A percentile compares a stretch with the other conserved stretches of the same genome.
These are phyloP conservation scores for Chloroceryle amazona DNA, from an alignment of 2,797 vertebrate genomes.

Conservation along the genomic window DNA sequence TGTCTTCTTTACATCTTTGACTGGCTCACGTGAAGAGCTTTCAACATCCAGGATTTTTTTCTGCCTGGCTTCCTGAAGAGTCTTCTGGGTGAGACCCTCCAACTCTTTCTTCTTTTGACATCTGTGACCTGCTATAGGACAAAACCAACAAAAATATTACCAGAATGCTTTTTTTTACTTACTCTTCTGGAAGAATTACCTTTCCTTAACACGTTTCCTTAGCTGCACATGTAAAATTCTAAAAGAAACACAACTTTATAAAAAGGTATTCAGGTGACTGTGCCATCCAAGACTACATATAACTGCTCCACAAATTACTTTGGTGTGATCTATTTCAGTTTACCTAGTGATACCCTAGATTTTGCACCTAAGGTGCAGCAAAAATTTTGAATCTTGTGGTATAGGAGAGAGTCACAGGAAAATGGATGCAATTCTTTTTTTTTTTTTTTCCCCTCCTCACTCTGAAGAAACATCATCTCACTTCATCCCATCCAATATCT, in stretches of 20 bases:
- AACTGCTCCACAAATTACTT: neutral
- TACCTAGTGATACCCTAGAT: neutral
- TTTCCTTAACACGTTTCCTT: neutral
- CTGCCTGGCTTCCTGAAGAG: slow-evolving; percentile 70
- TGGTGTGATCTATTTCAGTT: neutral
- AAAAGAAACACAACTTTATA: neutral
- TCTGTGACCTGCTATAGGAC: slow-evolving; percentile 31
- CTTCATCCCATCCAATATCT: neutral
- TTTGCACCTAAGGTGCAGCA: neutral
- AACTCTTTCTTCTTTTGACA: slow-evolving; percentile 28
- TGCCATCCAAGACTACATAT: neutral
- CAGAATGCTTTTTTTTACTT: neutral
- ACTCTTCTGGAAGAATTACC: neutral
- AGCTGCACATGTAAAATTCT: neutral
- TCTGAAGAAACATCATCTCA: neutral
- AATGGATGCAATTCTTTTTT: neutral
- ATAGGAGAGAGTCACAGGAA: neutral
- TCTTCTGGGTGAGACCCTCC: slow-evolving; percentile 71
- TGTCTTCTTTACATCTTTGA: slow-evolving; percentile 52
- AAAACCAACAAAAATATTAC: neutral
- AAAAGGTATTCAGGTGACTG: neutral
- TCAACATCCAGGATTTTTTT: slow-evolving; percentile 18
- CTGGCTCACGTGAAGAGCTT: neutral
- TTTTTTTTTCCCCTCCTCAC: neutral
- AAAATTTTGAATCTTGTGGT: neutral